A percentile compares a stretch with the other conserved stretches of the same genome.
These are phyloP conservation scores for Zalophus californianus DNA, from an alignment of 2,797 vertebrate species.

Conservation along the genomic window DNA sequence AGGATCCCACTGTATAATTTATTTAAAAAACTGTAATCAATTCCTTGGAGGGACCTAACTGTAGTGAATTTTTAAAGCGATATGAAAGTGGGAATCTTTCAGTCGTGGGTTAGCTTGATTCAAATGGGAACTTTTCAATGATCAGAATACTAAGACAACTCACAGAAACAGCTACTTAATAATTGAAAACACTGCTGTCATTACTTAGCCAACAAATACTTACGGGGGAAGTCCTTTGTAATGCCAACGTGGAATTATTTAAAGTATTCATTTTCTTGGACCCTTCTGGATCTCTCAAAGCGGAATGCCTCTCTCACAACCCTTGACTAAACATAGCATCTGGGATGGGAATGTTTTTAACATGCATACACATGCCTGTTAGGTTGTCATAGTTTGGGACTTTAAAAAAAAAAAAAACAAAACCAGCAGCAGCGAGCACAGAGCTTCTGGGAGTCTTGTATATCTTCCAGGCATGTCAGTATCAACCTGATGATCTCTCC, in stretches of 20 bases:
- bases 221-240: slow-evolving; percentile 47
- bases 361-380: slow-evolving; percentile 63
- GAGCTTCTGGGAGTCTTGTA: slow-evolving; percentile 68
- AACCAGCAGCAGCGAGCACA: slow-evolving; percentile 22
- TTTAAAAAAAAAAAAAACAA: slow-evolving; percentile 22
- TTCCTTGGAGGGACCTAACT: slow-evolving; percentile 68
- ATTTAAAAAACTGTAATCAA: slow-evolving; percentile 61
- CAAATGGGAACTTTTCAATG: background rate
- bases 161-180: background rate
- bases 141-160: slow-evolving; percentile 74
- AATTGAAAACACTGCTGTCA: slow-evolving; percentile 64
- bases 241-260: background rate
- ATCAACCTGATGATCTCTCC: slow-evolving; percentile 64
- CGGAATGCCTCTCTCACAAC: slow-evolving; percentile 10
- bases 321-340: background rate
- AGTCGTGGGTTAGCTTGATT: slow-evolving; percentile 72
- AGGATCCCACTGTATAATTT: slow-evolving; percentile 70
- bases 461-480: slow-evolving; percentile 72
- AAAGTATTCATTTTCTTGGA: slow-evolving; percentile 58
- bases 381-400: slow-evolving; percentile 60
- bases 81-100: slow-evolving; percentile 64
- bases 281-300: background rate
- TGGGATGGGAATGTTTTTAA: background rate
- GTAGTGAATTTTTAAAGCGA: slow-evolving; percentile 59
- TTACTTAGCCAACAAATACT: background rate